Conservation (phyloP, 2,797 vertebrate genomes). For the Urophycis tenuis region DNA sequence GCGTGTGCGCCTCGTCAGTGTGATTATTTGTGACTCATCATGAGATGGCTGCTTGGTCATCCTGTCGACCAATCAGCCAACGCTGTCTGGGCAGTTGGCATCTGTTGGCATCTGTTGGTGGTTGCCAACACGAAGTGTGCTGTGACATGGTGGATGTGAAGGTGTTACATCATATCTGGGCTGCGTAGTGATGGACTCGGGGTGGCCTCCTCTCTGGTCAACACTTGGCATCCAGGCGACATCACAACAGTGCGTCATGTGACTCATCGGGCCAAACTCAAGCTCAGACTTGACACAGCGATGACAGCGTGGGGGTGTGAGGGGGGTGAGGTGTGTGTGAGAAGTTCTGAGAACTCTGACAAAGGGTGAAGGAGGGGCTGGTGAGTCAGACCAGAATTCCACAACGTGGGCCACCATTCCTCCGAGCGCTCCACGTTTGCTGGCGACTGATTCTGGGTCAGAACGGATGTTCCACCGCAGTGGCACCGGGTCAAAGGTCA, state of each 20-base stretch:
- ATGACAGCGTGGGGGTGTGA: conserved; percentile 11
- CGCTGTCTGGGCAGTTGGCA: no score
- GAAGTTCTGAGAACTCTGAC: conserved; percentile 18
- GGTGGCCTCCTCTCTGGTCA: no score
- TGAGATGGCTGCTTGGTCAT: no score
- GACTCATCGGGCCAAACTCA: neutral
- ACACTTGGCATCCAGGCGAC: neutral
- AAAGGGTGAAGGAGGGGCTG: conserved; percentile 43
- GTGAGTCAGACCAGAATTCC: conserved; percentile 55
- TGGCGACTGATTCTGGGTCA: neutral
- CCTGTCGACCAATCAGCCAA: no score
- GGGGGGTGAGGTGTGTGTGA: conserved; percentile 22
- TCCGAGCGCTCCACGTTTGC: neutral
- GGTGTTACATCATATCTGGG: no score
- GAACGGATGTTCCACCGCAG: neutral
- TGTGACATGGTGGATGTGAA: no score
- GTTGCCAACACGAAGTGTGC: no score
- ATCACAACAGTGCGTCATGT: neutral
- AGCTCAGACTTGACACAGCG: neutral
- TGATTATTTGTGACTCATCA: no score
- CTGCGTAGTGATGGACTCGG: no score
- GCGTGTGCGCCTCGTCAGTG: no score
- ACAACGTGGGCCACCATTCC: neutral
- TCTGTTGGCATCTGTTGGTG: no score
- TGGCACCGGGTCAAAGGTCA: neutral